Evolutionary conservation across 1,140 invertebrate species (phyloP).

Genomic region (Drosophila biarmipes): DNA sequence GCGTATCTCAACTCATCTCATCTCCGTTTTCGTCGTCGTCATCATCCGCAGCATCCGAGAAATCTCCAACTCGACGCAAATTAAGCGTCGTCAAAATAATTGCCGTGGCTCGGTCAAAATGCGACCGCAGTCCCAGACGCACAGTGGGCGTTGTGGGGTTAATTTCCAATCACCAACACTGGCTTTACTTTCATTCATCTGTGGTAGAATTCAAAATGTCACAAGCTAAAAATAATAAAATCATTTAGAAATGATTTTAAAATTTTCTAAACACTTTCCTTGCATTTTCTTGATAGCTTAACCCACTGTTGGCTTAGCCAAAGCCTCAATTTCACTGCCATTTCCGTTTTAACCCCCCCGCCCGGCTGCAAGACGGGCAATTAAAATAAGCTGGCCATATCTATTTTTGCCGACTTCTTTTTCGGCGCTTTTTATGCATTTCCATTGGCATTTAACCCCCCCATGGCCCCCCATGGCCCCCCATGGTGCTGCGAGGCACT

Average conservation of each 20-base stretch:
- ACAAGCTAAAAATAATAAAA: background rate
- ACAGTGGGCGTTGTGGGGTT: constrained; percentile 40
- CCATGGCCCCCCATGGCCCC: background rate
- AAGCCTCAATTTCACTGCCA: constrained; percentile 12
- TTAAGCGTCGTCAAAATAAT: constrained; percentile 82
- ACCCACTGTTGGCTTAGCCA: constrained; percentile 39
- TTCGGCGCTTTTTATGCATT: constrained; percentile 59
- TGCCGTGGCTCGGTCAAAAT: constrained; percentile 73
- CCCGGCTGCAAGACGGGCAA: constrained; percentile 41
- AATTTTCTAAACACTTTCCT: background rate
- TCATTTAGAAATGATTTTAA: background rate
- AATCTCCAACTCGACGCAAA: constrained; percentile 72
- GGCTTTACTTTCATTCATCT: constrained; percentile 3
- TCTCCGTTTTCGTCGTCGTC: constrained; percentile 37
- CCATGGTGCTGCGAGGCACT: too few relatives aligned
- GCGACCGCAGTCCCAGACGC: constrained; percentile 33
- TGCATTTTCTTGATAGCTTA: background rate
- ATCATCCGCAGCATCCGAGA: constrained; percentile 61
- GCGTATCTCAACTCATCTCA: background rate
- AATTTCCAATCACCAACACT: constrained; percentile 31
- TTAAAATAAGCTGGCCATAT: constrained; percentile 74
- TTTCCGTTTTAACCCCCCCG: background rate
- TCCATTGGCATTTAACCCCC: constrained; percentile 59
- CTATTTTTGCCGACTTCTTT: constrained; percentile 22
- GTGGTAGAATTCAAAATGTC: background rate